Evolutionary conservation across 2,888 invertebrate genomes (phyloP).

Genomic region (Apotomis turbidana): DNA sequence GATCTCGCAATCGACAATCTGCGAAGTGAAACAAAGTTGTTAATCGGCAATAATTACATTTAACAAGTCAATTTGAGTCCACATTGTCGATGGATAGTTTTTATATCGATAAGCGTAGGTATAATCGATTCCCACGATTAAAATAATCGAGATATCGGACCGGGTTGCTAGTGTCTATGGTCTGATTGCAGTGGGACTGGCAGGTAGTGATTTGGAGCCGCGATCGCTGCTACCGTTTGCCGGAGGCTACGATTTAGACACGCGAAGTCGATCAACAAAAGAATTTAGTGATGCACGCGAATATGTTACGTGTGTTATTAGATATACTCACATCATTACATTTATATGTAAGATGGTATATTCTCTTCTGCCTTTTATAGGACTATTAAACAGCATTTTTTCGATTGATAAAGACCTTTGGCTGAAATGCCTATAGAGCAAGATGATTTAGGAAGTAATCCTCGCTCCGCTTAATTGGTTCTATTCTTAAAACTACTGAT

Average conservation of each 20-base stretch:
- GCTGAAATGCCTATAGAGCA: too few relatives aligned
- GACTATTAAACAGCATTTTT: too few relatives aligned
- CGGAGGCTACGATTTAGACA: conserved; percentile 62
- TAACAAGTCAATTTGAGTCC: conserved; percentile 20
- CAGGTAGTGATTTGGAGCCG: conserved; percentile 67
- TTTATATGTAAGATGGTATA: background rate
- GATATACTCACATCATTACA: background rate
- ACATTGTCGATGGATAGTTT: conserved; percentile 23
- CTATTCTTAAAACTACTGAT: too few relatives aligned
- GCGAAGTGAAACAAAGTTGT: conserved; percentile 22
- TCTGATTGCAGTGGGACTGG: conserved; percentile 53
- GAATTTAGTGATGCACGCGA: conserved; percentile 40
- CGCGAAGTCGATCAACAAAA: conserved; percentile 52
- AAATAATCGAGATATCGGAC: conserved; percentile 53
- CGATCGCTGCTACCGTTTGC: conserved; percentile 67
- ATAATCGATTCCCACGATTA: conserved; percentile 71
- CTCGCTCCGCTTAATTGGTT: too few relatives aligned
- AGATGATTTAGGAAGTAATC: too few relatives aligned
- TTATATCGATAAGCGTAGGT: conserved; percentile 38
- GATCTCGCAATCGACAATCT: conserved; percentile 24
- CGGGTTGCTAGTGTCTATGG: conserved; percentile 40
- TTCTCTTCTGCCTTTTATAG: too few relatives aligned
- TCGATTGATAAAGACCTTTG: too few relatives aligned
- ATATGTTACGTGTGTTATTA: conserved; percentile 19
- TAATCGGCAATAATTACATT: conserved; percentile 25